These are phyloP conservation scores for Aix galericulata DNA, from an alignment of 2,113 vertebrate species.

Conservation along the genomic window DNA sequence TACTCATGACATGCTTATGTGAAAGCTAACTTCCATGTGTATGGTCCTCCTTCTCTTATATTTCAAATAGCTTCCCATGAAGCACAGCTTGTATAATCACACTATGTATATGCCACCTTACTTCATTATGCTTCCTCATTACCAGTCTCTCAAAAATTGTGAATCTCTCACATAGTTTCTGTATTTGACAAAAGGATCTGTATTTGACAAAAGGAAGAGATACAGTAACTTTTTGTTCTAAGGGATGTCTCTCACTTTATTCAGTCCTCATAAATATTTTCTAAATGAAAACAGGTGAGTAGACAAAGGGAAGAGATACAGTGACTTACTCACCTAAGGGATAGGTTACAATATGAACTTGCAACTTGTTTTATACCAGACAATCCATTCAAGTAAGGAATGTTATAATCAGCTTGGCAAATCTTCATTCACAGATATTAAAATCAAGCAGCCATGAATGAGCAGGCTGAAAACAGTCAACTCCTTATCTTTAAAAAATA, in stretches of 20 bases:
- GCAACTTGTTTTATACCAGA: neutral
- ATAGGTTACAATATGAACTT: neutral
- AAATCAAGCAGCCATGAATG: neutral
- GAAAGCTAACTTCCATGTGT: neutral
- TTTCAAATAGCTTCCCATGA: neutral
- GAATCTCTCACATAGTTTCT: neutral
- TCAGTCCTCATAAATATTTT: neutral
- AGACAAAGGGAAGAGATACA: neutral
- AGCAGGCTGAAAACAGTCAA: neutral
- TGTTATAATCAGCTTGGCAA: neutral
- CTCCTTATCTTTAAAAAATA: neutral
- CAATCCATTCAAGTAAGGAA: neutral
- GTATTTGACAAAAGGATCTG: neutral
- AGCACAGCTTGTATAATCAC: neutral
- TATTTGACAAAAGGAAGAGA: neutral
- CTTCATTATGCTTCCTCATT: neutral
- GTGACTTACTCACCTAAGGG: neutral
- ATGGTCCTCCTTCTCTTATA: neutral
- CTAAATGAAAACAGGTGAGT: neutral
- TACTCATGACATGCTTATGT: neutral
- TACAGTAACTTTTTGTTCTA: too few species aligned
- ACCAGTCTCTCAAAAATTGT: neutral
- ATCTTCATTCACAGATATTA: neutral
- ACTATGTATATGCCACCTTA: neutral
- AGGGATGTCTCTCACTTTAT: neutral